Percentiles rank a stretch among this genome's conserved stretches.
phyloP scores from a whole-genome alignment of 1,140 invertebrate genomes.

The Pogonomyrmex californicus region DNA sequence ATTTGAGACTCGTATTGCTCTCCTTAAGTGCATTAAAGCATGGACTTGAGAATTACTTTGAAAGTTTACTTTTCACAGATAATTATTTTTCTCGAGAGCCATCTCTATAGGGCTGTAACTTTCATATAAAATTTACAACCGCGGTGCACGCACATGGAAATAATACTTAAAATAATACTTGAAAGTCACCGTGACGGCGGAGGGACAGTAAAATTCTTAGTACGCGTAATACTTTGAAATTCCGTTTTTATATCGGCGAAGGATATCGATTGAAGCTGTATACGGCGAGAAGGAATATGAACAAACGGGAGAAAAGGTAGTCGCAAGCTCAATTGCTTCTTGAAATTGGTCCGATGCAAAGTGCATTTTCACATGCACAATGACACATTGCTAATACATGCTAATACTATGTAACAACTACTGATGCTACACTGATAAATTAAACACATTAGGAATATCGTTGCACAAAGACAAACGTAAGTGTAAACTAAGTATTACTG shows the following conservation, averaged over 20 bases:
- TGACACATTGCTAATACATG: slow-evolving; percentile 27
- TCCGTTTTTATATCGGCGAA: slow-evolving; percentile 16
- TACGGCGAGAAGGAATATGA: not conserved
- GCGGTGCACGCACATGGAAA: not conserved
- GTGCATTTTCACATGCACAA: slow-evolving; percentile 59
- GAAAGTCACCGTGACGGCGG: not conserved
- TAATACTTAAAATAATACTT: slow-evolving; percentile 41
- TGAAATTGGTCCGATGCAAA: slow-evolving; percentile 67
- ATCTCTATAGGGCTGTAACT: not conserved
- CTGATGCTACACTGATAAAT: slow-evolving; percentile 31
- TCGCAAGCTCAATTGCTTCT: slow-evolving; percentile 49
- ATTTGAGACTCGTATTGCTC: slow-evolving; percentile 64
- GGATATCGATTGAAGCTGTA: not conserved
- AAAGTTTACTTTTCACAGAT: slow-evolving; percentile 17
- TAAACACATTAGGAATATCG: slow-evolving; percentile 27
- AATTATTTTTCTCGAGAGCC: not conserved
- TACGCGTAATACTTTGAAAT: slow-evolving; percentile 10
- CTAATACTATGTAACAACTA: not conserved
- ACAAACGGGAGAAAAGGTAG: slow-evolving; percentile 49
- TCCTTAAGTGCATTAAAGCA: slow-evolving; percentile 36
- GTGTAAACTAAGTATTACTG: slow-evolving; percentile 40
- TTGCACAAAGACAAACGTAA: slow-evolving; percentile 30
- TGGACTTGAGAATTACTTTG: slow-evolving; percentile 19
- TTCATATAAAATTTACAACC: slow-evolving; percentile 20
- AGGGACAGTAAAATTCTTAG: slow-evolving; percentile 38